phyloP scores from a whole-genome alignment of 2,113 vertebrate species.

The Psammodynastes pulverulentus region DNA sequence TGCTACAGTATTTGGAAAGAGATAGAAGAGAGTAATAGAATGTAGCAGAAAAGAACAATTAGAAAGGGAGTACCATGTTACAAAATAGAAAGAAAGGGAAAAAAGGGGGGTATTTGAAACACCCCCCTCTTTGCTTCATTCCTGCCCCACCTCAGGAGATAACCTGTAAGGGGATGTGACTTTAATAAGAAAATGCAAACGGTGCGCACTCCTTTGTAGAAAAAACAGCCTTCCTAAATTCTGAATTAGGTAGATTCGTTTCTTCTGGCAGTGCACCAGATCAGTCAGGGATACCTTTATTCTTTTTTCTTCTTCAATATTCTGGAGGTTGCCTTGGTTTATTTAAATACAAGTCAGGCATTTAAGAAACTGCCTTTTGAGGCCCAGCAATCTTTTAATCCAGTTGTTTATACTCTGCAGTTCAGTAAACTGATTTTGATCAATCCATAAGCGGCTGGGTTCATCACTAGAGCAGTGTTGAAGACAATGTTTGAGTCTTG shows the following conservation, averaged over 20 bases:
- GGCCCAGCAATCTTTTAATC: slow-evolving; percentile 9
- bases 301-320: slow-evolving; percentile 4
- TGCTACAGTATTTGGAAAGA: not conserved
- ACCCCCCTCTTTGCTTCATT: not conserved
- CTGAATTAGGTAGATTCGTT: not conserved
- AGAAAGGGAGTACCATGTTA: not conserved
- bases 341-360: not conserved
- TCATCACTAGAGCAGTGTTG: not conserved
- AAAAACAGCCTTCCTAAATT: not conserved
- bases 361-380: slow-evolving; percentile 16
- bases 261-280: not conserved
- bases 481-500: not conserved
- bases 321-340: slow-evolving; percentile 2
- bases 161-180: not conserved
- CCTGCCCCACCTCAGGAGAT: not conserved
- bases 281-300: not conserved
- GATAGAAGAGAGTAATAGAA: not conserved
- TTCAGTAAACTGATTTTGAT: not conserved
- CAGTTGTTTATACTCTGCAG: accelerated
- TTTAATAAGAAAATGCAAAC: not conserved
- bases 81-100: not conserved
- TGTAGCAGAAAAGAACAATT: not conserved
- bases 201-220: not conserved
- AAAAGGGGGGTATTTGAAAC: not conserved
- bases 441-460: not conserved